Evolutionary conservation across 2,888 invertebrate genomes (phyloP), one percentile per base, ranked within the genome.

Genomic region (Sminthurinus aureus): DNA sequence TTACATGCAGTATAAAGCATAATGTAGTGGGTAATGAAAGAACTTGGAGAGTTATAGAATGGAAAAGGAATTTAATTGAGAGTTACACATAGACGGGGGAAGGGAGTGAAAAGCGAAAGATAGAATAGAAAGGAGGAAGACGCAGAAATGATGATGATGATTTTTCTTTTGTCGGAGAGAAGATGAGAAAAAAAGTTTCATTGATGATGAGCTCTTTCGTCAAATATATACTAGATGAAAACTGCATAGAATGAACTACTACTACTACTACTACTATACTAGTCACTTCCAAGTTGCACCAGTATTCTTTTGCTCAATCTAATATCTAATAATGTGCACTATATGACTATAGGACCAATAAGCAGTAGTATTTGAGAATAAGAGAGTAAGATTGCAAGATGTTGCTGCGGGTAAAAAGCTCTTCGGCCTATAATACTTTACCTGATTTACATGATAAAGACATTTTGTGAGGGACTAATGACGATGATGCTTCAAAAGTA

Each of bases 381-480:
- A 20, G 69, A 13, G 81, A 73, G 24, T 73, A 81, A 81, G 81
- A 81, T 74, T 74, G 81, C 81, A 81, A 81, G 81, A 80, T 80
- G 73, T 81, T 74, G 38, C 81, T 81, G 81, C 75, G 81, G 81
- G 73, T 81, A 69, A 74, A 81, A 81, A 81, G 38, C 64, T 13
- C 58, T 83, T 82, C 81, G 1, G 38, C 6, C 38, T 38, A 38
- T 38, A 38, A 38, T 38, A 38, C 81, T 74, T 81, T 66, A 81
- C 81, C 74, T 85, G 84, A 88, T 88, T 88, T 88, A 86, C 88
- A 88, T 88, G 85, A 88, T 88, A 87, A 88, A 88, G 85, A 84
- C 88, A 88, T 88, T 88, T 86, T 58, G 64, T 66, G 82, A 84
- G 82, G 76, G 75, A 82, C 76, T 75, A 38, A 38, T 38, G 38